These are phyloP conservation scores for Byasa hedistus DNA, from an alignment of 2,888 invertebrate genomes.

Conservation along the genomic window DNA sequence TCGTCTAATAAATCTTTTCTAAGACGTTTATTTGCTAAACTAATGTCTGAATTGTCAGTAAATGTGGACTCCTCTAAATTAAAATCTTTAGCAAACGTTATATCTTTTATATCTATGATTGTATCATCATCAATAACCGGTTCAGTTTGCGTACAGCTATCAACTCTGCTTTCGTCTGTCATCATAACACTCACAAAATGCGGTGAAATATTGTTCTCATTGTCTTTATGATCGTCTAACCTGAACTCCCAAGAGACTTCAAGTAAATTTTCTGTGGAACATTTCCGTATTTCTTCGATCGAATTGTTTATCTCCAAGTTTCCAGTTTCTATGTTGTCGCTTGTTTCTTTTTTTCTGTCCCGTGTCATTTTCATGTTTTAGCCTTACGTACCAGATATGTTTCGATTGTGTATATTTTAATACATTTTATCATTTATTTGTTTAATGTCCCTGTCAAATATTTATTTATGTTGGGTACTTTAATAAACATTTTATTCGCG, in stretches of 20 bases:
- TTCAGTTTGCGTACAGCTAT: slow-evolving; percentile 61
- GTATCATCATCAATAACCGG: slow-evolving; percentile 43
- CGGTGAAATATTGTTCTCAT: slow-evolving; percentile 51
- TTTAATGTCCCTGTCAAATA: slow-evolving; percentile 18
- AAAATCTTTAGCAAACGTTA: slow-evolving; percentile 59
- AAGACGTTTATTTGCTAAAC: slow-evolving; percentile 52
- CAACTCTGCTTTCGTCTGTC: slow-evolving; percentile 48
- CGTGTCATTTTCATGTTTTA: slow-evolving; percentile 37
- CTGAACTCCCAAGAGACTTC: slow-evolving; percentile 64
- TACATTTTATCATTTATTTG: background rate
- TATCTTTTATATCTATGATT: slow-evolving; percentile 48
- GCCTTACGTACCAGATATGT: slow-evolving; percentile 21
- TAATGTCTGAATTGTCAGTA: slow-evolving; percentile 51
- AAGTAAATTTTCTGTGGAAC: slow-evolving; percentile 44
- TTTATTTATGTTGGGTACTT: slow-evolving; percentile 16
- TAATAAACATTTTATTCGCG: slow-evolving; percentile 1
- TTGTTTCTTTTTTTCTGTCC: slow-evolving; percentile 40
- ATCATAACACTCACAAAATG: slow-evolving; percentile 60
- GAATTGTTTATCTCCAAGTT: slow-evolving; percentile 43
- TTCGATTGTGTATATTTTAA: background rate
- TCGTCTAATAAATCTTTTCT: slow-evolving; percentile 56
- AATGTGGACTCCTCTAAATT: slow-evolving; percentile 48
- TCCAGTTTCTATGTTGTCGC: slow-evolving; percentile 40
- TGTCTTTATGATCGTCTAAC: slow-evolving; percentile 47
- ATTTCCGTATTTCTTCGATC: slow-evolving; percentile 64